Conservation (phyloP, 2,888 invertebrate species). For the Tinea trinotella region DNA sequence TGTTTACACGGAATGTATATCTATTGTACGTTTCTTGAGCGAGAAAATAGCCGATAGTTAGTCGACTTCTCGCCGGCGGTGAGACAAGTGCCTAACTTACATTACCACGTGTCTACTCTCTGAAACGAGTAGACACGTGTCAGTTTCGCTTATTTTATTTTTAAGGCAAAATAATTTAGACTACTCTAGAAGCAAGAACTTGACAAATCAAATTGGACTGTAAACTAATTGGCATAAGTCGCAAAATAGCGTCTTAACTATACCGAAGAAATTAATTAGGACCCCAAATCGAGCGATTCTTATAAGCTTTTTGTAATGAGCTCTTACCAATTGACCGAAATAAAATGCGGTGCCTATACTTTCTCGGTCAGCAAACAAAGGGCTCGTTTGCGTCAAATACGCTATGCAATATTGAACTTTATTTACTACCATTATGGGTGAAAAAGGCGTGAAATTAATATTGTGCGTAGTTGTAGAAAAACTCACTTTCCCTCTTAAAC, state of each 20-base stretch:
- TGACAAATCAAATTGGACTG: too few species aligned
- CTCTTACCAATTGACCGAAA: slow-evolving; percentile 9
- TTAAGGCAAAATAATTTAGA: too few species aligned
- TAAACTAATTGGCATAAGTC: too few species aligned
- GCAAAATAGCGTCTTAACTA: neutral
- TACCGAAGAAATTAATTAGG: neutral
- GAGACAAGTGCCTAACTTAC: too few species aligned
- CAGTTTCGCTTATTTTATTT: too few species aligned
- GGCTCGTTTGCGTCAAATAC: neutral
- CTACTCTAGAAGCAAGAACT: too few species aligned
- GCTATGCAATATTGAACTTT: neutral
- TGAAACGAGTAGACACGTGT: too few species aligned
- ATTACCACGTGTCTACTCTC: too few species aligned
- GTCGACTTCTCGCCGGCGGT: too few species aligned
- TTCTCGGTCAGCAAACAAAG: slow-evolving; percentile 1
- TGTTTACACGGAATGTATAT: too few species aligned
- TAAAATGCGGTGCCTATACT: neutral
- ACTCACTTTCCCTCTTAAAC: slow-evolving; percentile 10
- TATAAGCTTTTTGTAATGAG: slow-evolving; percentile 4
- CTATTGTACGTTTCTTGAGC: too few species aligned
- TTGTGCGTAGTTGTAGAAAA: slow-evolving; percentile 8
- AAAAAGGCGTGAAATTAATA: neutral
- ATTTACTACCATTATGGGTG: neutral
- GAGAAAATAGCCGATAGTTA: too few species aligned
- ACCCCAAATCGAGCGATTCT: neutral